Evolutionary conservation across 2,797 vertebrate genomes (phyloP), one percentile per base, ranked within the genome.

Genomic region (Leptoclinus maculatus): DNA sequence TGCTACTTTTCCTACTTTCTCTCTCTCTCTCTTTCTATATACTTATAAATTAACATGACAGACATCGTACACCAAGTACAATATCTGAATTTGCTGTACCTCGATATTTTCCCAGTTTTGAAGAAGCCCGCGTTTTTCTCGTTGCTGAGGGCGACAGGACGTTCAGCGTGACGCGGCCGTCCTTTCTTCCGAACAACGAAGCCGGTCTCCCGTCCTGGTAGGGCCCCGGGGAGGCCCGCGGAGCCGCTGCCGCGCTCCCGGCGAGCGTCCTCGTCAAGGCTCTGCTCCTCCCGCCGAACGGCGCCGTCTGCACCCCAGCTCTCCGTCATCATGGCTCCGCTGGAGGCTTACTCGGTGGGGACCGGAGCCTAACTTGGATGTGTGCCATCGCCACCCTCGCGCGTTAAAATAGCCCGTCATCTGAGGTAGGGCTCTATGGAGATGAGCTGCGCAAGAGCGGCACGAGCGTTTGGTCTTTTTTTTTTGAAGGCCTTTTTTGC

Each of bases 221-320:
- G 21, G 93, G 67, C 39, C 91, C 76, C 64, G 94, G 90, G 5
- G 94, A 91, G n/a, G 6, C 59, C 86, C 21, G 62, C 72, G 1
- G 23, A 1, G 7, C 73, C 69, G 70, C 90, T 62, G 34, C 86
- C 76, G 59, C 94, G 91, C 82, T 96, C 90, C 53, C 90, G 76
- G 21, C 83, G 87, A 0, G 92, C 91, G 17, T 97, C 95, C 45
- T 95, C 94, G 49, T 95, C 94, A 67, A 94, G 88, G 41, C 94
- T 95, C 77, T 89, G 91, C 83, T 90, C 59, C 85, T 90, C 32
- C 88, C 82, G 51, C 74, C 57, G 83, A 93, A 90, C 4, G 86
- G 83, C 27, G 69, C 49, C 59, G 45, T 74, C 65, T 87, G 88
- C 29, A n/a, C 79, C 12, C 32, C 84, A n/a, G 25, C 81, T 76